Percentiles rank a stretch among this genome's conserved stretches.
phyloP scores from a whole-genome alignment of 2,797 vertebrate genomes.

The Lacerta agilis region DNA sequence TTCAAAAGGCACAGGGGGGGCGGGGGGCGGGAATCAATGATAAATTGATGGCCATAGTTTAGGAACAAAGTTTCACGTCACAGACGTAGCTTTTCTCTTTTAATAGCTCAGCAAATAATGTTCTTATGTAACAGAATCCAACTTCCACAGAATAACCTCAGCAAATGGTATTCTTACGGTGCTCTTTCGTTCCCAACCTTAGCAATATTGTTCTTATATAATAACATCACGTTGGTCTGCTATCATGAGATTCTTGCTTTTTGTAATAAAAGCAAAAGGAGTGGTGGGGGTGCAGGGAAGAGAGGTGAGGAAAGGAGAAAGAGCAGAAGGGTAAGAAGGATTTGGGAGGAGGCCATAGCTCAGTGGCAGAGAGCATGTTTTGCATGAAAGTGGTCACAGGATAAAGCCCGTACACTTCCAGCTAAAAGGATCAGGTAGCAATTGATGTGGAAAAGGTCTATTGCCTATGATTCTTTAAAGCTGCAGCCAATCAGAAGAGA shows the following conservation, averaged over 20 bases:
- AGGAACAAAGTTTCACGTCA: constrained; percentile 4
- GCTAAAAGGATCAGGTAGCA: too few relatives aligned
- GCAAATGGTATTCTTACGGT: background rate
- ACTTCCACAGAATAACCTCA: background rate
- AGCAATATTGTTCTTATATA: background rate
- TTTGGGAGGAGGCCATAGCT: too few relatives aligned
- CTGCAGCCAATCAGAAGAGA: too few relatives aligned
- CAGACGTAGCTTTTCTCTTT: constrained; percentile 6
- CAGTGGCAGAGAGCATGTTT: too few relatives aligned
- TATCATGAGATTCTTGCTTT: background rate
- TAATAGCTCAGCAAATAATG: accelerated
- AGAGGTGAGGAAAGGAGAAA: too few relatives aligned
- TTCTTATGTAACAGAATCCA: constrained; percentile 9
- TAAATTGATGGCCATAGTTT: background rate
- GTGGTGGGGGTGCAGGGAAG: too few relatives aligned
- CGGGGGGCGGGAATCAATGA: constrained; percentile 30
- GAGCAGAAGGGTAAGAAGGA: too few relatives aligned
- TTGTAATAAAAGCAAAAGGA: too few relatives aligned
- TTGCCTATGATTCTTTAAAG: too few relatives aligned
- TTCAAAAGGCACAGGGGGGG: constrained; percentile 18
- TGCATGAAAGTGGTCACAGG: too few relatives aligned
- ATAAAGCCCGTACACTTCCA: too few relatives aligned
- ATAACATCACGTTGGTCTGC: background rate
- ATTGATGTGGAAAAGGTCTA: too few relatives aligned
- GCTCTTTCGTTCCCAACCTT: background rate